Conservation (phyloP, 2,888 invertebrate species). For the Phyto melanocephala region DNA sequence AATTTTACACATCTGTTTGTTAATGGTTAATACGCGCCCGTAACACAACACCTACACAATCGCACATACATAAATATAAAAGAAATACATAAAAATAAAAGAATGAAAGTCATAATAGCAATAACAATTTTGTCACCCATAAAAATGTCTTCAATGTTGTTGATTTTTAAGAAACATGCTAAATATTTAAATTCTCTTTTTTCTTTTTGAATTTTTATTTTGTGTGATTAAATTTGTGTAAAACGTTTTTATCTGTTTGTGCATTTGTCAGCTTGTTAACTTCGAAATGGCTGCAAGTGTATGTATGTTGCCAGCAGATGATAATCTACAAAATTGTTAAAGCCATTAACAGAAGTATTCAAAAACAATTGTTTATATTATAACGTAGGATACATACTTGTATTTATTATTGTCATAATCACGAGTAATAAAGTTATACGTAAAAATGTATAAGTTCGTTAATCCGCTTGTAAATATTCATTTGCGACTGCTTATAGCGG, state of each 20-base stretch:
- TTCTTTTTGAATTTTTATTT: no score
- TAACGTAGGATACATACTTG: no score
- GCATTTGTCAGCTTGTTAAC: background rate
- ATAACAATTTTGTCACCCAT: conserved; percentile 40
- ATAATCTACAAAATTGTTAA: no score
- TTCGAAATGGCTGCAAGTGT: background rate
- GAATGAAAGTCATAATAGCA: conserved; percentile 29
- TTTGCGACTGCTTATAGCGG: no score
- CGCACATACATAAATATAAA: background rate
- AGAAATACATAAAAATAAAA: background rate
- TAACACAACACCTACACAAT: background rate
- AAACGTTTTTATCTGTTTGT: background rate
- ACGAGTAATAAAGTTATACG: no score
- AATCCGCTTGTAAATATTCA: no score
- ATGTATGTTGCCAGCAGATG: no score
- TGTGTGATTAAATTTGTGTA: conserved; percentile 3
- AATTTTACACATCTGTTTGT: conserved; percentile 39
- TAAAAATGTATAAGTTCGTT: no score
- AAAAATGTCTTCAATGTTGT: conserved; percentile 9
- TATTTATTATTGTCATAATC: no score
- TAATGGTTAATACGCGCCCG: conserved; percentile 18
- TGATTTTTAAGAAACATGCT: background rate
- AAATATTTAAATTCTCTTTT: conserved; percentile 14
- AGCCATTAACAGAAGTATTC: no score
- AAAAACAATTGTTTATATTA: no score